Conservation (phyloP, 2,888 invertebrate genomes). For the Eupithecia centaureata region DNA sequence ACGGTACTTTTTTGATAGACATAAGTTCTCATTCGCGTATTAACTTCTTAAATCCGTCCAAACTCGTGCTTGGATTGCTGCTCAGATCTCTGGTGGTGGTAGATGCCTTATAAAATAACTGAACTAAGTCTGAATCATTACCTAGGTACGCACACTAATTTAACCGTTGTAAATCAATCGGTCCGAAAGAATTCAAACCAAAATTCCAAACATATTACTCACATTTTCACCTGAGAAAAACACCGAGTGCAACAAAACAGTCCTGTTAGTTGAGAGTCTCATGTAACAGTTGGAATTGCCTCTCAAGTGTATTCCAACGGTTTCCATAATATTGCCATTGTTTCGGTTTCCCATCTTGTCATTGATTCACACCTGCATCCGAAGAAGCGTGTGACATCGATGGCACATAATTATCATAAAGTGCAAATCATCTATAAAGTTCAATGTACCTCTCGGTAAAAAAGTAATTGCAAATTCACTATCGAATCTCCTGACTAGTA, state of each 20-base stretch:
- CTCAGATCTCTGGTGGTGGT: background rate
- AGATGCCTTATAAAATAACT: too few relatives aligned
- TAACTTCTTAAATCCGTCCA: background rate
- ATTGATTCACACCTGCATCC: background rate
- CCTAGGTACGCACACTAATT: background rate
- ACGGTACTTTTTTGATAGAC: background rate
- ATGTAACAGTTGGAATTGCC: background rate
- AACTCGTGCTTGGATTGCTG: background rate
- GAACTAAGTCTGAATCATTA: background rate
- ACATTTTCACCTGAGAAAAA: background rate
- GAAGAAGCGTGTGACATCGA: conserved; percentile 2
- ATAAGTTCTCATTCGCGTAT: background rate
- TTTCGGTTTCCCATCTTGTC: conserved; percentile 25
- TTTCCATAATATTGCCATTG: conserved; percentile 35
- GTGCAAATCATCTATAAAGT: background rate
- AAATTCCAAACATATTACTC: background rate
- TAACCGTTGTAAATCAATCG: background rate
- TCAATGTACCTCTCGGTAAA: background rate
- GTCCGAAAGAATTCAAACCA: background rate
- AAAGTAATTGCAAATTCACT: background rate
- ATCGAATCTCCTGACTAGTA: background rate
- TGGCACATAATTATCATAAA: background rate
- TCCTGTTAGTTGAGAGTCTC: background rate
- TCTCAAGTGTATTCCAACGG: conserved; percentile 1
- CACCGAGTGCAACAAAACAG: background rate